Conservation (phyloP, 2,888 invertebrate genomes). For the Euplagia quadripunctaria region DNA sequence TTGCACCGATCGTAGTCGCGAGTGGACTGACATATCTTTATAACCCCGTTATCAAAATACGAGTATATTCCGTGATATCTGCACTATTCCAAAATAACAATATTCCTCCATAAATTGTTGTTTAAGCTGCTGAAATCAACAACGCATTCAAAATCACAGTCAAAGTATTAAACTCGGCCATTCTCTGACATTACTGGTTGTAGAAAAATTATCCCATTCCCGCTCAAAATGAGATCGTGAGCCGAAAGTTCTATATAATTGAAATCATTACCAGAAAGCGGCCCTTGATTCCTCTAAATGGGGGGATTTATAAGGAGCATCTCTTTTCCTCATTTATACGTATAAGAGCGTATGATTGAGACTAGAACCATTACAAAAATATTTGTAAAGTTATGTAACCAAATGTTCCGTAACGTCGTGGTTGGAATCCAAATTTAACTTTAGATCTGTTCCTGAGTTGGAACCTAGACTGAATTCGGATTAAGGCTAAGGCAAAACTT, state of each 20-base stretch:
- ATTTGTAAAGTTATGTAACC: slow-evolving; percentile 9
- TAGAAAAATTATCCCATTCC: slow-evolving; percentile 52
- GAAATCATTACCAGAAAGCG: slow-evolving; percentile 59
- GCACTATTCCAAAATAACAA: slow-evolving; percentile 19
- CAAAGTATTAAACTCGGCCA: slow-evolving; percentile 31
- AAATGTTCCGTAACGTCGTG: not conserved
- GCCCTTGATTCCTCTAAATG: slow-evolving; percentile 59
- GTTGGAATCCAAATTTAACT: slow-evolving; percentile 9
- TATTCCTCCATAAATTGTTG: slow-evolving; percentile 41
- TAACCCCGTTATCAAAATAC: not conserved
- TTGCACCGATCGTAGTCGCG: too few species aligned
- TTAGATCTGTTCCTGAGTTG: slow-evolving; percentile 1
- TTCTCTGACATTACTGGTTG: slow-evolving; percentile 42
- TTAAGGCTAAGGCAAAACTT: not conserved
- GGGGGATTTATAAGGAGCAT: slow-evolving; percentile 51
- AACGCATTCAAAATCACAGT: slow-evolving; percentile 31
- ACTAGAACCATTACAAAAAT: slow-evolving; percentile 4
- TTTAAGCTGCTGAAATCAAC: slow-evolving; percentile 44
- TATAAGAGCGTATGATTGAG: slow-evolving; percentile 14
- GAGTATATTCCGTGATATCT: not conserved
- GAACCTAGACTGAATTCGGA: not conserved
- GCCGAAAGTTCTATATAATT: slow-evolving; percentile 58
- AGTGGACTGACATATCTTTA: too few species aligned
- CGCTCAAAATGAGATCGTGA: slow-evolving; percentile 47
- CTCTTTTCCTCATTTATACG: slow-evolving; percentile 24